phyloP scores from a whole-genome alignment of 2,797 vertebrate species.

The Poliocrania exsul region DNA sequence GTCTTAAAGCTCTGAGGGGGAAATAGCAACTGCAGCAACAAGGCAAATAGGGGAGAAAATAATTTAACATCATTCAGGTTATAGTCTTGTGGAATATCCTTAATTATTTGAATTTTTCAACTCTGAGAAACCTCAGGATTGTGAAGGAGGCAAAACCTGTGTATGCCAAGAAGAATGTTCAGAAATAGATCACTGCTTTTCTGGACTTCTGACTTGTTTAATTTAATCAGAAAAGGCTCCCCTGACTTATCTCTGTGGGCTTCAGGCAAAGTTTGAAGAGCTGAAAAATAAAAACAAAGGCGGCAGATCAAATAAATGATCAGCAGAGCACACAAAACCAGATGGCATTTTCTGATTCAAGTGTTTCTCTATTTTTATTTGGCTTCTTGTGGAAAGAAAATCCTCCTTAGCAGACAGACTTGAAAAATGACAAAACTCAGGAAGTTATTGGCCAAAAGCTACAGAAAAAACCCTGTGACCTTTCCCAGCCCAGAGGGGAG shows the following conservation, averaged over 20 bases:
- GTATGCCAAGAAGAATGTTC: not conserved
- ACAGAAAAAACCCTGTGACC: not conserved
- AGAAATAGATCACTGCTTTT: not conserved
- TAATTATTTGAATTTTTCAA: not conserved
- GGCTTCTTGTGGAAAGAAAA: not conserved
- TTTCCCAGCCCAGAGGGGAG: not conserved
- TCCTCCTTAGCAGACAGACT: not conserved
- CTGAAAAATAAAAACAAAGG: slow-evolving; percentile 16
- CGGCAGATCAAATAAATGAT: slow-evolving; percentile 10
- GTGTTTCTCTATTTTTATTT: not conserved
- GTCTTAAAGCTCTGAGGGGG: not conserved
- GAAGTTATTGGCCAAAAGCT: not conserved
- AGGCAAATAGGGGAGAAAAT: not conserved
- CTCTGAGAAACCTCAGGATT: not conserved
- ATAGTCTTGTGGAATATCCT: not conserved
- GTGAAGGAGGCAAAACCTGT: not conserved
- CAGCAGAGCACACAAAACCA: not conserved
- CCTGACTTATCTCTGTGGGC: not conserved
- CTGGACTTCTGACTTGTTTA: not conserved
- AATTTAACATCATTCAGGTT: not conserved
- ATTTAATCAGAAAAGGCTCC: not conserved
- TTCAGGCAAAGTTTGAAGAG: slow-evolving; percentile 11
- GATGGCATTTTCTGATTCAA: not conserved
- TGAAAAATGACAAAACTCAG: not conserved
- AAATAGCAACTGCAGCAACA: not conserved